Evolutionary conservation across 2,888 invertebrate species (phyloP), one percentile per base, ranked within the genome.

Genomic region (Blera fallax): DNA sequence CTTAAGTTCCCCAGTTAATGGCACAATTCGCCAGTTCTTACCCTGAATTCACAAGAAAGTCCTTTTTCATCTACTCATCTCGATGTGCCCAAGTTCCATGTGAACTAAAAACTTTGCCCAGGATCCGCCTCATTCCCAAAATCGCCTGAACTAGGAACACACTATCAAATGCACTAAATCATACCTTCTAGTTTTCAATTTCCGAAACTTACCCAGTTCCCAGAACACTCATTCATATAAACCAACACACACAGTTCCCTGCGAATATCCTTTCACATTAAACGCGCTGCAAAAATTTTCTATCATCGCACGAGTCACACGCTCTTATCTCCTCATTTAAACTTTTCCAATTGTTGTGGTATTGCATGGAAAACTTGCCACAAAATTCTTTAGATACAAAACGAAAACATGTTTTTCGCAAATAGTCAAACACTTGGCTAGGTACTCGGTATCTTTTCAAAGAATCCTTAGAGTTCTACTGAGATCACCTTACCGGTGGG

Each of bases 301-400:
- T 67, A 29, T 52, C 65, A 50, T 67, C 37, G 56, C 58, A 65
- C 45, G 45, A 48, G 52, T 64, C 60, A 32, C 50, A 27, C 16
- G 48, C 58, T 67, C 73, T 67, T 80, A 73, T 73, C 80, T 58
- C 27, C n/a, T 65, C 54, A 65, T 80, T 50, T 34, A 80, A 80
- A 80, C 80, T 73, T 80, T 80, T 80, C 73, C 80, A 80, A 80
- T 80, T 80, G 80, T 80, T 74, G 65, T 76, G 37, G 52, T 58
- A 60, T 70, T 70, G 60, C 37, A n/a, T 3, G 29, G 24, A 77
- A 45, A 65, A 56, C 29, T 72, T 45, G 45, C 29, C 16, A n/a
- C 3, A 50, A 58, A 64, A 50, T 69, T 32, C 18, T 40, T 43
- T 14, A n/a, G 3, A 10, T 18, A 1, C 27, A 10, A 52, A 77